Evolutionary conservation across 2,888 invertebrate species (phyloP), one percentile per base, ranked within the genome.

Genomic region (Hydrotaea cyrtoneurina): DNA sequence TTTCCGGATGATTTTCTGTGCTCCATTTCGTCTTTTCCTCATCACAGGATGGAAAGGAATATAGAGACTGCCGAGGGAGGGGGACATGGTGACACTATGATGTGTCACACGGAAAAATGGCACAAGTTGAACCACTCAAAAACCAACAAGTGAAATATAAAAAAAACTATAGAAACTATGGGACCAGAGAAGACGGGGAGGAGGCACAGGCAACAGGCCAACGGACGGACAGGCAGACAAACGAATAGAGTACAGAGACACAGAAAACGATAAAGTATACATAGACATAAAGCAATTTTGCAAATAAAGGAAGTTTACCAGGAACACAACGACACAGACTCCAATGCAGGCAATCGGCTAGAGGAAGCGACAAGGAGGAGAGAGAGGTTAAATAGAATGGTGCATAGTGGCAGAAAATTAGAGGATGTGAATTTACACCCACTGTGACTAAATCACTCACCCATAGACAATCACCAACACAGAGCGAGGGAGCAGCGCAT

Each of bases 301-400:
- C 85, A 85, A 82, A 85, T 85, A 82, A 85, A 85, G 85, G 82
- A 85, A 85, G 82, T 82, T 82, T 85, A 46, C 74, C 8, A 50
- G 73, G 74, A 53, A 75, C 78, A 80, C 39, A 66, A 43, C n/a
- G 5, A 36, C 19, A 36, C 17, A 17, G 26, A 31, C 36, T 31
- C 15, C n/a, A 31, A 36, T 17, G 43, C 11, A 17, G 19, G 66
- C 19, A 64, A 36, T 31, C 36, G 36, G 8, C 8, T 3, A 39
- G 39, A 13, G 39, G 39, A 13, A 1, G 39, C n/a, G n/a, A n/a
- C n/a, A 4, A 39, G 39, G 39, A 39, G 7, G 39, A 39, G 39
- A 10, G 39, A 39, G 11, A 10, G 39, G n/a, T n/a, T n/a, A n/a
- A 39, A 10, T 39, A 13, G 4, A 36, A 81, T 79, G 82, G 73